phyloP scores from a whole-genome alignment of 2,113 vertebrate species.

The Channa maculata region DNA sequence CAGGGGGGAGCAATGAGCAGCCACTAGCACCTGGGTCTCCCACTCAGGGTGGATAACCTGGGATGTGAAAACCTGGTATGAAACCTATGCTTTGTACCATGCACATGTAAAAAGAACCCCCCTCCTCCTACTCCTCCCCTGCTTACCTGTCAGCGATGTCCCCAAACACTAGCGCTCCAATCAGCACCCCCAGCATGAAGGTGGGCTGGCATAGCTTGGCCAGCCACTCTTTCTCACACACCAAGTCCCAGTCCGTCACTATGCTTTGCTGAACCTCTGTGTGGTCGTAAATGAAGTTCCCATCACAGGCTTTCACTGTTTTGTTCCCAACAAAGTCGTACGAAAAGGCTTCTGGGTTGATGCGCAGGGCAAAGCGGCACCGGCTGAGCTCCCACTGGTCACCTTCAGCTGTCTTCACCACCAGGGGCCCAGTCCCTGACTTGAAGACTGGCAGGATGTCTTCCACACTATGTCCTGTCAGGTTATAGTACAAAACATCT shows the following conservation, averaged over 20 bases:
- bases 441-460: slow-evolving; percentile 84
- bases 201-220: slow-evolving; percentile 91
- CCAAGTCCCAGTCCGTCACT: slow-evolving; percentile 92
- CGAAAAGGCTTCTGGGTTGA: slow-evolving; percentile 55
- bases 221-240: slow-evolving; percentile 91
- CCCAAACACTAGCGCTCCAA: slow-evolving; percentile 92
- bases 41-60: no score
- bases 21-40: no score
- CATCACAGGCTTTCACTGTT: slow-evolving; percentile 80
- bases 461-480: slow-evolving; percentile 78
- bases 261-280: slow-evolving; percentile 87
- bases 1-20: no score
- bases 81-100: background rate
- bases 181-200: slow-evolving; percentile 93
- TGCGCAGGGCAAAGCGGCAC: slow-evolving; percentile 84
- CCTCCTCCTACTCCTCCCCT: background rate
- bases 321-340: slow-evolving; percentile 87
- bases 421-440: slow-evolving; percentile 75
- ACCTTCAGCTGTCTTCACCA: slow-evolving; percentile 84
- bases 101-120: background rate
- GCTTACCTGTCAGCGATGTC: slow-evolving; percentile 93
- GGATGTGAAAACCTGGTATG: no score
- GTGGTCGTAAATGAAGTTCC: slow-evolving; percentile 87
- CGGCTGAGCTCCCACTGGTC: slow-evolving; percentile 91
- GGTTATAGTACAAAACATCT: slow-evolving; percentile 83